phyloP scores from a whole-genome alignment of 2,888 invertebrate genomes.

The Cloeon dipterum region DNA sequence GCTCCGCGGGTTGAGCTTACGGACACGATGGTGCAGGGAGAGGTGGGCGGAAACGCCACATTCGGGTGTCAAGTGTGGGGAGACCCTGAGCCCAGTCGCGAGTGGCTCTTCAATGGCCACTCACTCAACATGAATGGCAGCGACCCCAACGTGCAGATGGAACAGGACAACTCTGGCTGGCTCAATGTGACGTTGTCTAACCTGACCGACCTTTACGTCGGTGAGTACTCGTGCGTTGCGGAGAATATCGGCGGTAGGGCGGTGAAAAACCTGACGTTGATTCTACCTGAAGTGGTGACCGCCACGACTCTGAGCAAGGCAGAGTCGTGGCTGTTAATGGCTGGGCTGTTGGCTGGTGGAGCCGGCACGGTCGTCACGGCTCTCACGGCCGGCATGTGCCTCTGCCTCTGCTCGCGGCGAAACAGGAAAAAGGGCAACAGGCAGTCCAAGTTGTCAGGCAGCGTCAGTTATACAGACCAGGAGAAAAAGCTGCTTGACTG shows the following conservation, averaged over 20 bases:
- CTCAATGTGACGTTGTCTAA: slow-evolving; percentile 62
- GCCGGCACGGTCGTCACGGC: slow-evolving; percentile 1
- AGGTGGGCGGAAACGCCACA: slow-evolving; percentile 60
- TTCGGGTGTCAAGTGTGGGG: slow-evolving; percentile 62
- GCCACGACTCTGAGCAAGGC: slow-evolving; percentile 5
- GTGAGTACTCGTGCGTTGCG: slow-evolving; percentile 64
- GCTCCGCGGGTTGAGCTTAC: slow-evolving; percentile 38
- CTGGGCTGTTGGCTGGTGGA: slow-evolving; percentile 5
- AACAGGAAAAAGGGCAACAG: slow-evolving; percentile 22
- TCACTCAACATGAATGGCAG: slow-evolving; percentile 15
- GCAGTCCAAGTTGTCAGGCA: slow-evolving; percentile 47
- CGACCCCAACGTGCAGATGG: slow-evolving; percentile 6
- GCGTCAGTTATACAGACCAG: slow-evolving; percentile 67
- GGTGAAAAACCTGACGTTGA: slow-evolving; percentile 29
- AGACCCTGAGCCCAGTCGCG: slow-evolving; percentile 60
- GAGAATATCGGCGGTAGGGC: slow-evolving; percentile 38
- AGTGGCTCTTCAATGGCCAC: slow-evolving; percentile 49
- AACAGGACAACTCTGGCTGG: slow-evolving; percentile 27
- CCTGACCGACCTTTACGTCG: slow-evolving; percentile 58
- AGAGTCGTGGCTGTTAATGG: slow-evolving; percentile 5
- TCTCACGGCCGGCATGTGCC: slow-evolving; percentile 5
- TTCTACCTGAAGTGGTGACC: slow-evolving; percentile 11
- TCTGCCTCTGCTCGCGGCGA: slow-evolving; percentile 5
- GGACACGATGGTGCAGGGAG: slow-evolving; percentile 33
- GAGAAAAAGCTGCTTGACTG: slow-evolving; percentile 68